Percentiles rank a stretch among this genome's conserved stretches.
Evolutionary conservation across 2,797 vertebrate species (phyloP).

Genomic region (Basileuterus tristriatus): DNA sequence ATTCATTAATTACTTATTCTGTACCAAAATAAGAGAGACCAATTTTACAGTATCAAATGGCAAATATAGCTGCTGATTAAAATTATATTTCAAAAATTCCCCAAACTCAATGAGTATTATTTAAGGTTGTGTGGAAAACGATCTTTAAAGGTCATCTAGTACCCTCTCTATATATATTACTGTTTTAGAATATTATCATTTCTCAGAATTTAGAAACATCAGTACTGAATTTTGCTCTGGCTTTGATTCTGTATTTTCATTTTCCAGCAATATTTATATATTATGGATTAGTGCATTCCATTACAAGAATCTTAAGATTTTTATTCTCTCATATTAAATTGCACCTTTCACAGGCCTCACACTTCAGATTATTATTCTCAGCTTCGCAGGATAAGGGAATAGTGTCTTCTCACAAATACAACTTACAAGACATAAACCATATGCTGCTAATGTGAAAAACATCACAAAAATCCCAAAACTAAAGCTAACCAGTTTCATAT

Average conservation of each 20-base stretch:
- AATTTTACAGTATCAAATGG: constrained; percentile 6
- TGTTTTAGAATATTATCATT: background rate
- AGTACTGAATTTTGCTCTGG: background rate
- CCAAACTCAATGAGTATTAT: background rate
- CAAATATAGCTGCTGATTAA: background rate
- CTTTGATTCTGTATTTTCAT: background rate
- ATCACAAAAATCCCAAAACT: background rate
- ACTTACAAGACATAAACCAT: background rate
- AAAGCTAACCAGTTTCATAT: background rate
- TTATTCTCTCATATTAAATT: background rate
- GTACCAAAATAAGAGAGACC: constrained; percentile 28
- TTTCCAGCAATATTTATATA: background rate
- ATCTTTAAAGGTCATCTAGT: background rate
- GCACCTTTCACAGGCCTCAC: background rate
- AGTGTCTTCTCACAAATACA: background rate
- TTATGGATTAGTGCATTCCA: background rate
- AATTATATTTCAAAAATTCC: background rate
- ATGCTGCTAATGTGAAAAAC: background rate
- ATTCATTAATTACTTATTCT: constrained; percentile 52
- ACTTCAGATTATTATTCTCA: background rate
- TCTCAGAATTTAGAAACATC: background rate
- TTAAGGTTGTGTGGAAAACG: background rate
- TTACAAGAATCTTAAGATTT: background rate
- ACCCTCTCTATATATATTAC: background rate
- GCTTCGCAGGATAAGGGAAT: background rate